Evolutionary conservation across 2,888 invertebrate genomes (phyloP), one percentile per base, ranked within the genome.

Genomic region (Limnephilus lunatus): DNA sequence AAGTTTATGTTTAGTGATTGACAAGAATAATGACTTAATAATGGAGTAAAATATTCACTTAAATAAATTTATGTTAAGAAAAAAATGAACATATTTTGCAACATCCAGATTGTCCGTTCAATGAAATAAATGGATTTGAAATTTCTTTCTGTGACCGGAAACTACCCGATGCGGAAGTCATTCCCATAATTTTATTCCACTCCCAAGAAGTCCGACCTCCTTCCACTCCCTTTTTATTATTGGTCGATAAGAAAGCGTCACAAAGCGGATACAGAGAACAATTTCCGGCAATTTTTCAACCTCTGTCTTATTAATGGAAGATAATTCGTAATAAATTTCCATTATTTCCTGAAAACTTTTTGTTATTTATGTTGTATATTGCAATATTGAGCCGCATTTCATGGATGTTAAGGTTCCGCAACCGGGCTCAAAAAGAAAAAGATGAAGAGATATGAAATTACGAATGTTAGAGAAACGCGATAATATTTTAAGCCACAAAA

Each of bases 101-200:
- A 68, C 25, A 68, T 68, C 25, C 25, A 68, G 68, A 68, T n/a
- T 68, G 19, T 68, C 53, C n/a, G 68, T 68, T 68, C 68, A 68
- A n/a, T 68, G 25, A 25, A 25, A 68, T 68, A 68, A 68, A 68
- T 68, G 25, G 68, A 68, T 68, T 68, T 39, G 30, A 86, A 86
- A 35, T 35, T 88, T 88, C 19, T 35, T 89, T 88, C 48, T 80
- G 53, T 91, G 90, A 88, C 83, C 92, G 92, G 92, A 91, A 82
- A 68, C 81, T 83, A 32, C 53, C 30, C 15, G n/a, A 48, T 81
- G 48, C 87, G 92, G 92, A 92, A 90, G 83, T 90, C 9, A 39
- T 92, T 90, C 68, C 90, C 92, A 90, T 90, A 92, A 92, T 92
- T 92, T 92, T 86, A 85, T 87, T 85, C 86, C 44, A 90, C 48